phyloP scores from a whole-genome alignment of 2,797 vertebrate genomes.

The Spinus pinus region DNA sequence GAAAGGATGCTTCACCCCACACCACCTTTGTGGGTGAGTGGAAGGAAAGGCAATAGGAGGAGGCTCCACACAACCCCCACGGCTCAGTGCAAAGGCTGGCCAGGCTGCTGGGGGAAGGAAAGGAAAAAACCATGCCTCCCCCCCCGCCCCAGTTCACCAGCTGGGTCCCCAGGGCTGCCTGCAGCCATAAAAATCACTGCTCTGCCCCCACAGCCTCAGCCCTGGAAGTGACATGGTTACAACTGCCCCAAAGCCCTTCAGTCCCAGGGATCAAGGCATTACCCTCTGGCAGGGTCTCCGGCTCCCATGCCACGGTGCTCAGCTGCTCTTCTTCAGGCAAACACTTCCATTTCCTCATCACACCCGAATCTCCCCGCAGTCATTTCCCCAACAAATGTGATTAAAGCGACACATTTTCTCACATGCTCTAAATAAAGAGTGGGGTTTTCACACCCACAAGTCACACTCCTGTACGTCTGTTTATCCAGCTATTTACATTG shows the following conservation, averaged over 20 bases:
- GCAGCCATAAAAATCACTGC: neutral
- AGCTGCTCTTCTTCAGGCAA: neutral
- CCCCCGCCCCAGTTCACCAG: neutral
- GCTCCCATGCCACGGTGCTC: rapidly evolving
- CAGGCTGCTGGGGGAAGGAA: neutral
- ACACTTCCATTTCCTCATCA: neutral
- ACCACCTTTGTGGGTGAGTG: rapidly evolving
- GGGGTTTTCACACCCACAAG: neutral
- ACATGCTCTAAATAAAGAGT: neutral
- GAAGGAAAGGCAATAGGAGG: neutral
- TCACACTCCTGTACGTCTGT: neutral
- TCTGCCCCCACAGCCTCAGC: neutral
- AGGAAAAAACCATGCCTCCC: neutral
- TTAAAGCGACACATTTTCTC: neutral
- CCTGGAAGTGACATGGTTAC: rapidly evolving
- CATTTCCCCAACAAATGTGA: neutral
- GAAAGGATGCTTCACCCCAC: neutral
- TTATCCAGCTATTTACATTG: neutral
- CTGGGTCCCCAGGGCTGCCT: neutral
- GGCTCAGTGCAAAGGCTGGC: neutral
- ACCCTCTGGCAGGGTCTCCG: neutral
- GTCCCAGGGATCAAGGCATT: rapidly evolving
- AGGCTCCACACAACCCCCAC: rapidly evolving
- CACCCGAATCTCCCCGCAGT: rapidly evolving
- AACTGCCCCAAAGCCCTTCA: rapidly evolving